Percentiles rank a stretch among this genome's conserved stretches.
phyloP scores from a whole-genome alignment of 1,140 invertebrate genomes.

The Nasonia longicornis region DNA sequence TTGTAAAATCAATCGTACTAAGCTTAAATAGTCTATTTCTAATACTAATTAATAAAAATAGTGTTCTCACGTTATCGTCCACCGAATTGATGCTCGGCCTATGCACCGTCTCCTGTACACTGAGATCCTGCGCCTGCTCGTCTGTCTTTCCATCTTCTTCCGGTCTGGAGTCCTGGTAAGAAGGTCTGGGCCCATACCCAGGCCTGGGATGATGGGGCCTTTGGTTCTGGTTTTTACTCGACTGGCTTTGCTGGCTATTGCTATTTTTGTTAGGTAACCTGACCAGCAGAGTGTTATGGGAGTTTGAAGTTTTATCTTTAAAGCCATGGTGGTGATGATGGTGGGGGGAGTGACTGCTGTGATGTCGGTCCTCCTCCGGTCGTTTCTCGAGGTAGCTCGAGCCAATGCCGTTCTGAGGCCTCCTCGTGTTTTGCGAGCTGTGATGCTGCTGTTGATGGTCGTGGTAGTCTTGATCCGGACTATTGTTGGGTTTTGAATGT shows the following conservation, averaged over 20 bases:
- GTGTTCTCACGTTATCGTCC: constrained; percentile 56
- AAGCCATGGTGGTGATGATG: constrained; percentile 51
- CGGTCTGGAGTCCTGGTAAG: constrained; percentile 48
- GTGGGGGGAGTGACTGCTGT: constrained; percentile 40
- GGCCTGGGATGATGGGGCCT: constrained; percentile 54
- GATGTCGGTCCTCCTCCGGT: constrained; percentile 51
- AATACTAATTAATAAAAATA: neutral
- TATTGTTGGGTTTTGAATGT: constrained; percentile 58
- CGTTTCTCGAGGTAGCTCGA: constrained; percentile 52
- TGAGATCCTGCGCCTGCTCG: constrained; percentile 55
- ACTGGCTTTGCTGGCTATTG: constrained; percentile 32
- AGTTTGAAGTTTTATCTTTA: constrained; percentile 60
- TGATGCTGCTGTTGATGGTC: constrained; percentile 34
- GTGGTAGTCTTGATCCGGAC: constrained; percentile 56
- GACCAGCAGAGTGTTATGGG: constrained; percentile 57
- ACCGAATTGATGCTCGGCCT: constrained; percentile 62
- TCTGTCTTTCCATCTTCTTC: constrained; percentile 57
- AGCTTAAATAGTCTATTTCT: too few species aligned
- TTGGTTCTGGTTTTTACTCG: constrained; percentile 49
- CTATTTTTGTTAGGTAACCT: constrained; percentile 63
- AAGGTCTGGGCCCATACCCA: constrained; percentile 54
- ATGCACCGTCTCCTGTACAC: constrained; percentile 60
- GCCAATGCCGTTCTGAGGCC: constrained; percentile 41
- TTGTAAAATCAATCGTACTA: too few species aligned
- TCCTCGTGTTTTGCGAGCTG: constrained; percentile 49